Conservation (phyloP, 2,888 invertebrate genomes). For the Agonum fuliginosum region DNA sequence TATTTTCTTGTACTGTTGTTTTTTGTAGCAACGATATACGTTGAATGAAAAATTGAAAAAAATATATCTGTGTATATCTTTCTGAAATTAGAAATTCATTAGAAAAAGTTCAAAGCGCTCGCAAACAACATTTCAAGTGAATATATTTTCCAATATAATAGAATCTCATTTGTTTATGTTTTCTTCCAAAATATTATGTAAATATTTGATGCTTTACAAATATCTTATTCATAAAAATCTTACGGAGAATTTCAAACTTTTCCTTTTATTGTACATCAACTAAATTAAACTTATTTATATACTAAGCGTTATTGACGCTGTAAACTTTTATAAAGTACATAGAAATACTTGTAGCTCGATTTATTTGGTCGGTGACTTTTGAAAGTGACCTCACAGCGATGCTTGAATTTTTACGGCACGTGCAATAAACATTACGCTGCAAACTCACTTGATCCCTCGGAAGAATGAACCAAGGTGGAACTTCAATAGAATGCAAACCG, state of each 20-base stretch:
- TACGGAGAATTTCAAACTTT: neutral
- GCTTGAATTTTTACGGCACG: too few relatives aligned
- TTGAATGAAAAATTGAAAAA: too few relatives aligned
- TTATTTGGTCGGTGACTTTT: neutral
- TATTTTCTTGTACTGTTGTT: too few relatives aligned
- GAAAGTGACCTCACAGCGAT: neutral
- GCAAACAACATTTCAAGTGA: too few relatives aligned
- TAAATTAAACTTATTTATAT: neutral
- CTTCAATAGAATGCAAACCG: slow-evolving; percentile 2
- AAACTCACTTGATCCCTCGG: neutral
- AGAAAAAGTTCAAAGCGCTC: too few relatives aligned
- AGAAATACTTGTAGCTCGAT: neutral
- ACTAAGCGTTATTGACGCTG: neutral
- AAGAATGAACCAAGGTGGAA: neutral
- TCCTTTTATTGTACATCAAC: neutral
- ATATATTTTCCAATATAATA: too few relatives aligned
- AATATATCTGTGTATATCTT: too few relatives aligned
- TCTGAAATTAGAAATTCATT: too few relatives aligned
- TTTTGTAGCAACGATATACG: too few relatives aligned
- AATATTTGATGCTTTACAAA: neutral
- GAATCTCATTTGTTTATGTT: neutral
- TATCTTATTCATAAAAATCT: neutral
- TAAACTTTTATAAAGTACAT: neutral
- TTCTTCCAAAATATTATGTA: neutral
- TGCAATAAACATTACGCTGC: neutral